phyloP scores from a whole-genome alignment of 2,888 invertebrate genomes.

The Selenia dentaria region DNA sequence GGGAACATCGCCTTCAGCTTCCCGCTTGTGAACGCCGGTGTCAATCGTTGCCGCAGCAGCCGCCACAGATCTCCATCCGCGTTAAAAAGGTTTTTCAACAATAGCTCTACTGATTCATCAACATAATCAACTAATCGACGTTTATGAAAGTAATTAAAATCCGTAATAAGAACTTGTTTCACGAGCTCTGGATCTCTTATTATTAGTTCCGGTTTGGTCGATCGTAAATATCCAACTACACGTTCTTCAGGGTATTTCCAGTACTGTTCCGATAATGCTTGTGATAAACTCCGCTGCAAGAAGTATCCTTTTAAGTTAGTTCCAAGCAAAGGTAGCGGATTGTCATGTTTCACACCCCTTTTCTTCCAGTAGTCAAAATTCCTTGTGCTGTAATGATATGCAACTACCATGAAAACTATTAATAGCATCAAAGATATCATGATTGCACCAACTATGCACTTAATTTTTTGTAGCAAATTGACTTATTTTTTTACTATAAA shows the following conservation, averaged over 20 bases:
- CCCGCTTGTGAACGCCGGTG: conserved; percentile 59
- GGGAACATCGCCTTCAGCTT: conserved; percentile 66
- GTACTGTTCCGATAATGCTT: not conserved
- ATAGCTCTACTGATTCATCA: not conserved
- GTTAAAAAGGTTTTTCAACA: conserved; percentile 51
- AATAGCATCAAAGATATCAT: not conserved
- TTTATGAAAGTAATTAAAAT: conserved; percentile 53
- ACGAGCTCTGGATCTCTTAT: conserved; percentile 21
- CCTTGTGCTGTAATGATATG: not conserved
- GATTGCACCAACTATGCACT: not conserved
- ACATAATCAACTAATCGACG: conserved; percentile 17
- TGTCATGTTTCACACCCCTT: conserved; percentile 6
- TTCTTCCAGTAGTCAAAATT: conserved; percentile 48
- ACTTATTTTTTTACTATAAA: too few relatives aligned
- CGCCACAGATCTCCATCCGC: conserved; percentile 62
- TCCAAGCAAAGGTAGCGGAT: not conserved
- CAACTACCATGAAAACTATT: not conserved
- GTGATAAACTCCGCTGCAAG: not conserved
- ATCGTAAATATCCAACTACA: not conserved
- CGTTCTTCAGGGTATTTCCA: not conserved
- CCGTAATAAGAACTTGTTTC: conserved; percentile 47
- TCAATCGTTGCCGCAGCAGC: conserved; percentile 54
- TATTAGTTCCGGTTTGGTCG: not conserved
- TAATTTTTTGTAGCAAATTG: too few relatives aligned
- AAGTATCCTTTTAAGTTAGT: not conserved